A percentile compares a stretch with the other conserved stretches of the same genome.
Evolutionary conservation across 2,797 vertebrate species (phyloP).

Genomic region (Platalea minor): DNA sequence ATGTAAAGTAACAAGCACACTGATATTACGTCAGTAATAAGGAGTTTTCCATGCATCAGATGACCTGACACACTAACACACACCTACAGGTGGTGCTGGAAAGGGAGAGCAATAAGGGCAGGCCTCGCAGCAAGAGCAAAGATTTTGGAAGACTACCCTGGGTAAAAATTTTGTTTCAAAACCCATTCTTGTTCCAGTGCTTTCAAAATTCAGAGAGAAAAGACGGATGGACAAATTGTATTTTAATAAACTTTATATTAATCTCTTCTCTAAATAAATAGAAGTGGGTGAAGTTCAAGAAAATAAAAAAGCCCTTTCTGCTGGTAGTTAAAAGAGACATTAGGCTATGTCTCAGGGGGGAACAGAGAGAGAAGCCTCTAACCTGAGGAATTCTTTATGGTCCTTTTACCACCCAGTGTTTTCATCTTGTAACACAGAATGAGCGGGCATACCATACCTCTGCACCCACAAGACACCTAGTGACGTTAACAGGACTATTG

Average conservation of each 20-base stretch:
- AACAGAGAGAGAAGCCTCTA: background rate
- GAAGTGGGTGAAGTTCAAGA: background rate
- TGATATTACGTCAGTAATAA: background rate
- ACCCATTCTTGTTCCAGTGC: background rate
- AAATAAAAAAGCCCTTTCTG: background rate
- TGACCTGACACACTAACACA: background rate
- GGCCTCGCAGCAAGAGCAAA: background rate
- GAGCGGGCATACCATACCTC: background rate
- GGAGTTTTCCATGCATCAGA: background rate
- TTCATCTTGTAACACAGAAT: background rate
- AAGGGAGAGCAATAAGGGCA: background rate
- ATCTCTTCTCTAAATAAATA: background rate
- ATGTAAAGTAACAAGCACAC: background rate
- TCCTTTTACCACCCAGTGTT: background rate
- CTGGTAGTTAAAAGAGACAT: background rate
- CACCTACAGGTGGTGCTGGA: background rate
- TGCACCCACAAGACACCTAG: background rate
- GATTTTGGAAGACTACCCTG: background rate
- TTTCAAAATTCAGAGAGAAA: background rate
- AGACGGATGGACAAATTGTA: background rate
- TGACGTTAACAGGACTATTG: background rate
- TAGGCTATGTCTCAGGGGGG: background rate
- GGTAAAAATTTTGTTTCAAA: background rate
- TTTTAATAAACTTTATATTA: background rate
- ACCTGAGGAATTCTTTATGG: background rate